Evolutionary conservation across 64 coral and sea anemone genomes (phyloP).

Genomic region (Orbicella faveolata): DNA sequence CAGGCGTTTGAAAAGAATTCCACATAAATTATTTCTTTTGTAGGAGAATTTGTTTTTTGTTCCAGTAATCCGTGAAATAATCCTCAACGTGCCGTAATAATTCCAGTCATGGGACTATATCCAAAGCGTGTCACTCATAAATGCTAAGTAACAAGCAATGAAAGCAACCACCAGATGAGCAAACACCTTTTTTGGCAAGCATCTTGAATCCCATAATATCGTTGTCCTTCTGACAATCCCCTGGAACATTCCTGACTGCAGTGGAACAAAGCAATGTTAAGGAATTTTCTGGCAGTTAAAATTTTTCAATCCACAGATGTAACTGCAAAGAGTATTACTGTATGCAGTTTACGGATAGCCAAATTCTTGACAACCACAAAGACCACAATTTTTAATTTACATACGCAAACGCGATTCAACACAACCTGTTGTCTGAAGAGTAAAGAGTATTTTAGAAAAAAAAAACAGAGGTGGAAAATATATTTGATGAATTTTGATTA

Average conservation of each 20-base stretch:
- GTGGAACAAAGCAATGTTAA: neutral
- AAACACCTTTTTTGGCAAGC: neutral
- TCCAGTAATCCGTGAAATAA: neutral
- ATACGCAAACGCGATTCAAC: neutral
- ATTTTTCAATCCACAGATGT: neutral
- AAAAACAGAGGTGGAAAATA: neutral
- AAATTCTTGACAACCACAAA: slow-evolving; percentile 13
- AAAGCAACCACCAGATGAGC: neutral
- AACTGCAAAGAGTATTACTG: neutral
- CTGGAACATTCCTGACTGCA: neutral
- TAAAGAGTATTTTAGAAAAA: neutral
- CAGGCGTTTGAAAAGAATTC: slow-evolving; percentile 12
- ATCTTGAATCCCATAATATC: neutral
- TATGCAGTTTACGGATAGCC: neutral
- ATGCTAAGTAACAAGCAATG: neutral
- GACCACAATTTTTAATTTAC: slow-evolving; percentile 4
- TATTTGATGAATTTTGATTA: neutral
- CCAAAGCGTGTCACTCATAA: neutral
- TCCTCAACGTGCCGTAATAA: neutral
- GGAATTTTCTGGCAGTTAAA: neutral
- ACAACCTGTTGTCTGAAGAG: slow-evolving; percentile 7
- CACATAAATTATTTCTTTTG: neutral
- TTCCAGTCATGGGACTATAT: neutral
- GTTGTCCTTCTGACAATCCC: neutral
- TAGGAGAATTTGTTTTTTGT: neutral